These are phyloP conservation scores for Psophia crepitans DNA, from an alignment of 2,113 vertebrate species.

Conservation along the genomic window DNA sequence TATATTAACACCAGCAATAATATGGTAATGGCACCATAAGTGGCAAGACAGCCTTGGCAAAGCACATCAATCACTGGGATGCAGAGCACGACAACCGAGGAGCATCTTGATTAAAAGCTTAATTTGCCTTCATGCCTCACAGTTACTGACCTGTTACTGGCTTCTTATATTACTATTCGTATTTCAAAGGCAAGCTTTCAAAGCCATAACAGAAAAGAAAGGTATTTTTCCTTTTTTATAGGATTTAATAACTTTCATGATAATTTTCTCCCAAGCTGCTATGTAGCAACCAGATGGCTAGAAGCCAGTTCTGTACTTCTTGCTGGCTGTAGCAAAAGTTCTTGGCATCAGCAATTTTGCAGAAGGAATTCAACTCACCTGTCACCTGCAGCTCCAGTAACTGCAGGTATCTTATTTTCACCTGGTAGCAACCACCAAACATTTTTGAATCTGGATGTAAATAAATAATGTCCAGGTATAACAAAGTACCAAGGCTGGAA, in stretches of 20 bases:
- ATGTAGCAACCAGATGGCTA: neutral
- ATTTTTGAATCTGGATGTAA: neutral
- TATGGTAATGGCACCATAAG: rapidly evolving
- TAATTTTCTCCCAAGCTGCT: neutral
- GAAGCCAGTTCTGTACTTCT: neutral
- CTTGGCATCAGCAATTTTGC: neutral
- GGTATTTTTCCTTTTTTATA: neutral
- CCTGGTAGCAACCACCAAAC: neutral
- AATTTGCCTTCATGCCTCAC: neutral
- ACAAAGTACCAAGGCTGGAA: neutral
- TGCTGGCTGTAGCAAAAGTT: neutral
- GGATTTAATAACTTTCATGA: neutral
- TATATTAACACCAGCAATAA: rapidly evolving
- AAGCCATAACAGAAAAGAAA: neutral
- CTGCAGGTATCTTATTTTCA: neutral
- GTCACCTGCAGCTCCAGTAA: neutral
- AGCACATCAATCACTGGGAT: neutral
- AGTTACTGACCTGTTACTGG: neutral
- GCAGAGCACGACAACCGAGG: neutral
- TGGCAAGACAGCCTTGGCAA: neutral
- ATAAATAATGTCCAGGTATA: neutral
- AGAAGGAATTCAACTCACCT: neutral
- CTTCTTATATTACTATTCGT: neutral
- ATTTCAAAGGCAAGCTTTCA: neutral
- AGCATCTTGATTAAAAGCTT: neutral